Base-by-base conservation (phyloP, 2,797 vertebrate genomes). In the Delichon dasypus region DNA sequence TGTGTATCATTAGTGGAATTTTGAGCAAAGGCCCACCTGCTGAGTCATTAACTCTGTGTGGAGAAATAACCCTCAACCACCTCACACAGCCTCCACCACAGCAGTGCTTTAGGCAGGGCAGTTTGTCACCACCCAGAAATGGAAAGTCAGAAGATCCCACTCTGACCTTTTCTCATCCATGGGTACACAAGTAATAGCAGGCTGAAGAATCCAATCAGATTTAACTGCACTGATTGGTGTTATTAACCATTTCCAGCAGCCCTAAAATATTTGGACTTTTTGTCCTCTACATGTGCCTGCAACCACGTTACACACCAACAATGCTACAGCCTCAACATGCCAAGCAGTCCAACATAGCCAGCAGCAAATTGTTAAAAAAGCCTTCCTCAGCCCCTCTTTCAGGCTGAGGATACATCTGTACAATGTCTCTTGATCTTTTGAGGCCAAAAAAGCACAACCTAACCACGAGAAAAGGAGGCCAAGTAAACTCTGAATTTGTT, bases 391-490 rank as follows among this genome's bases (percentile, higher is more conserved):
- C 11, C 16, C 15, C 4, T 40, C 45, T 50, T 93, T 76, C 71
- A 22, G 7, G 10, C 1, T 38, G 7, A 11, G 11, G 11, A 3
- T 51, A 19, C 3, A 5, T 34, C 4, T 2, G 18, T 76, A 47
- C 38, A 17, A 9, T 5, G 14, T 64, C 57, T 89, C 36, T 40
- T 19, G 26, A 19, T 4, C 21, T 89, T 85, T 57, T 42, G 19
- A 74, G 21, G 19, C 25, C 45, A 53, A 73, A 88, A 88, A 81
- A 45, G 6, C 22, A 60, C 40, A 10, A 45, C 27, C 44, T 45
- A 66, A 27, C 26, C 42, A 44, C 45, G 15, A 76, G n/a, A 62
- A 71, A 60, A 93, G 48, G 40, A 76, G 19, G 21, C 21, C 11
- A 18, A 30, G 42, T 18, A 29, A 87, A 68, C 29, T 34, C 36